These are phyloP conservation scores for Epicampocera succincta DNA, from an alignment of 2,888 invertebrate species.

Conservation along the genomic window DNA sequence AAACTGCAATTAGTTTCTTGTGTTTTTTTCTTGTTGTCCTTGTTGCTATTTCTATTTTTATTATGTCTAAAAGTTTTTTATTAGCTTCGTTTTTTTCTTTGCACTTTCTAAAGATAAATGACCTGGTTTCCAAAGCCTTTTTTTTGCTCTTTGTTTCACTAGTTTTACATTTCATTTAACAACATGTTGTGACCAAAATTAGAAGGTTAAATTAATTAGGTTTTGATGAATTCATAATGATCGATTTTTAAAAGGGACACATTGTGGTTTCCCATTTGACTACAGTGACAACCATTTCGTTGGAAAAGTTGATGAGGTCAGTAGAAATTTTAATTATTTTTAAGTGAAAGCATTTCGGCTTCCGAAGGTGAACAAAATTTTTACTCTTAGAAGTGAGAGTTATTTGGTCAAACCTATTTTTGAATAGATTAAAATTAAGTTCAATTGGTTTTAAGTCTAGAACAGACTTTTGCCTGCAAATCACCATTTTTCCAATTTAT, in stretches of 20 bases:
- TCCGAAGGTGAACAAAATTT: no score
- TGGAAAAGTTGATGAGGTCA: no score
- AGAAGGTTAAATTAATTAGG: slow-evolving; percentile 55
- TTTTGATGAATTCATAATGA: slow-evolving; percentile 30
- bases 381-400: no score
- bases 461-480: no score
- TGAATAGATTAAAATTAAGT: no score
- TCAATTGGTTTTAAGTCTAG: no score
- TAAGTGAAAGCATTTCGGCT: no score
- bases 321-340: no score
- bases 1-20: slow-evolving; percentile 6
- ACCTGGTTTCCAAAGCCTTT: slow-evolving; percentile 32
- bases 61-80: slow-evolving; percentile 23
- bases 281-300: no score
- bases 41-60: slow-evolving; percentile 13
- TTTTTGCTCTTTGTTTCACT: slow-evolving; percentile 17
- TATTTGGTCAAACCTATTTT: no score
- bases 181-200: slow-evolving; percentile 30
- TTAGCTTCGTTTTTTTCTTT: slow-evolving; percentile 21
- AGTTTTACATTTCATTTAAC: slow-evolving; percentile 50
- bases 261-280: neutral
- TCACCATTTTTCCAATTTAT: no score
- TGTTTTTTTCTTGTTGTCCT: neutral
- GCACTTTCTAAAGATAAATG: slow-evolving; percentile 40
- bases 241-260: slow-evolving; percentile 38